A percentile compares a stretch with the other conserved stretches of the same genome.
These are phyloP conservation scores for Trichogramma pretiosum DNA, from an alignment of 1,140 invertebrate species.

Conservation along the genomic window DNA sequence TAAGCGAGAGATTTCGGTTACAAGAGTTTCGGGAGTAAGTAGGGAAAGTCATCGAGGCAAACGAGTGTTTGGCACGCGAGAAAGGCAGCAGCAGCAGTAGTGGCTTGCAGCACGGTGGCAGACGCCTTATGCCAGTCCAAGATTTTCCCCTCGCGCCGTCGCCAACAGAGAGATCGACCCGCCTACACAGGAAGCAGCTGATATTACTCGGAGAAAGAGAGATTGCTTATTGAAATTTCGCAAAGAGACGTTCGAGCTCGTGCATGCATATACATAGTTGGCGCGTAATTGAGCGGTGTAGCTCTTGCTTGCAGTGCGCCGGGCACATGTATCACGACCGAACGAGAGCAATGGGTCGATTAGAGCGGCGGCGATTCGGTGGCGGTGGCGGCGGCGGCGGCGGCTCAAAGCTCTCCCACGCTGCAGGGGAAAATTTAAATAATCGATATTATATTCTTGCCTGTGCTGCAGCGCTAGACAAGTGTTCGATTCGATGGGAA, in stretches of 20 bases:
- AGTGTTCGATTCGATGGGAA: constrained; percentile 33
- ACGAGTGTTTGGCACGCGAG: constrained; percentile 25
- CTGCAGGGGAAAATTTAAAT: no score
- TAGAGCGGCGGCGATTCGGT: no score
- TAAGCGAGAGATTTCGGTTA: no score
- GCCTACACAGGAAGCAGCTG: constrained; percentile 19
- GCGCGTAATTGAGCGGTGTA: constrained; percentile 8
- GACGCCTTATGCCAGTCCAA: constrained; percentile 23
- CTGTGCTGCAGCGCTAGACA: constrained; percentile 5
- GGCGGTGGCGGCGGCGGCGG: no score
- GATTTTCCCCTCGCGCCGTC: no score
- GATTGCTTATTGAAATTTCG: constrained; percentile 26
- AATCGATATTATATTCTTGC: constrained; percentile 31
- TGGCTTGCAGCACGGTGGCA: no score
- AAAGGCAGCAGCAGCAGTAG: no score
- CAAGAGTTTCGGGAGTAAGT: no score
- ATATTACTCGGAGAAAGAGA: constrained; percentile 15
- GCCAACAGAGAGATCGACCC: no score
- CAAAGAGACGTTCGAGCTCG: no score
- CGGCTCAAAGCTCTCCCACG: no score
- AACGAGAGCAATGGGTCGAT: background rate
- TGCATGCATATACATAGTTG: no score
- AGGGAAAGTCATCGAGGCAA: constrained; percentile 25
- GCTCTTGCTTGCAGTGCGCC: background rate
- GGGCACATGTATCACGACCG: background rate